phyloP scores from a whole-genome alignment of 2,113 vertebrate genomes.

The Otis tarda region DNA sequence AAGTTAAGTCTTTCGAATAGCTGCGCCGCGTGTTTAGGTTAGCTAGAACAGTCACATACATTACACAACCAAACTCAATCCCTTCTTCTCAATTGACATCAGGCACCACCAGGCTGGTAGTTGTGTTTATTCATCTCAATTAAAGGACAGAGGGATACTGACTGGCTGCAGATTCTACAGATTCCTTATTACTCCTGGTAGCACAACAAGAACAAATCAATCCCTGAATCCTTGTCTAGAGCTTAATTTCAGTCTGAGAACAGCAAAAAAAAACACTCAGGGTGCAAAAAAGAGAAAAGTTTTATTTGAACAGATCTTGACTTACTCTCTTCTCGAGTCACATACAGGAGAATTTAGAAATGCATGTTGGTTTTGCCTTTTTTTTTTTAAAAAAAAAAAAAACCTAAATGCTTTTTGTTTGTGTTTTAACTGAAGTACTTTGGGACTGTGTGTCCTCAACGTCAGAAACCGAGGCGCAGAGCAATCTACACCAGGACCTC shows the following conservation, averaged over 20 bases:
- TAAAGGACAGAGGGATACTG: not conserved
- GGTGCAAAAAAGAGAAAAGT: not conserved
- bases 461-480: not conserved
- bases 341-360: not conserved
- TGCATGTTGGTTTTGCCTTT: no score
- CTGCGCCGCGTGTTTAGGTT: not conserved
- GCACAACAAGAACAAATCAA: not conserved
- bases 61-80: not conserved
- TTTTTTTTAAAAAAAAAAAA: not conserved
- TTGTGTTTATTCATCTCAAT: not conserved
- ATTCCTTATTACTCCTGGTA: not conserved
- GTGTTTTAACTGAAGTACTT: not conserved
- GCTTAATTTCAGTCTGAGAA: not conserved
- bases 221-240: not conserved
- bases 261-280: not conserved
- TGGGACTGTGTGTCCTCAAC: not conserved
- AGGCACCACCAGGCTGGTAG: not conserved
- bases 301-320: not conserved
- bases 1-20: not conserved
- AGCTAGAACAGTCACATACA: not conserved
- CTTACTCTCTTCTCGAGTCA: not conserved
- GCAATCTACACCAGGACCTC: not conserved
- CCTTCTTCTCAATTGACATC: not conserved
- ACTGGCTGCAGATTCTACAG: not conserved
- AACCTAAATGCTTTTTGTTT: not conserved